Conservation (phyloP, 2,888 invertebrate species). For the Andrena bicolor region DNA sequence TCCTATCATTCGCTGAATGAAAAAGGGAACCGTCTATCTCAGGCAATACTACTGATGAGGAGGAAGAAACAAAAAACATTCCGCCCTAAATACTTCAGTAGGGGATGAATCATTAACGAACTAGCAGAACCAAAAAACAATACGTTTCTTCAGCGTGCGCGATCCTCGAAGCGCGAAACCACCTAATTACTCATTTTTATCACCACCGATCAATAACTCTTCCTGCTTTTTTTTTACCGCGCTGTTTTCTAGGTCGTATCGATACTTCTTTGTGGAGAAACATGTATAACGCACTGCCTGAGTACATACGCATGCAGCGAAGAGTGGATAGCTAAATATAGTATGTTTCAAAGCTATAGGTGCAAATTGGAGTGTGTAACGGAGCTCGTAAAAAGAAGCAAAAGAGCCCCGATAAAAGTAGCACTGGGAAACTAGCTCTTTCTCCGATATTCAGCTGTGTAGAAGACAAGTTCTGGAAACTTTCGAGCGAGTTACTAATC, state of each 20-base stretch:
- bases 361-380: neutral
- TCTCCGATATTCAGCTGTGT: neutral
- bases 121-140: neutral
- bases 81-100: neutral
- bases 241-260: conserved; percentile 37
- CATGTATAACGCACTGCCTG: conserved; percentile 2
- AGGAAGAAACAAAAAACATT: neutral
- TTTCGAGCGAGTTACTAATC: neutral
- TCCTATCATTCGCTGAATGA: neutral
- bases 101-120: neutral
- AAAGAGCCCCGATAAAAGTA: neutral
- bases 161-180: neutral
- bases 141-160: neutral
- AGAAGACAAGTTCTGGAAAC: neutral
- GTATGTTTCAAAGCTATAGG: neutral
- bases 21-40: neutral
- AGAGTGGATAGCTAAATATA: conserved; percentile 30
- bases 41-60: neutral
- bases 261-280: conserved; percentile 20
- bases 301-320: conserved; percentile 17
- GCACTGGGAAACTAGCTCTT: neutral
- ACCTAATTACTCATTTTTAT: conserved; percentile 18
- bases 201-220: conserved; percentile 41
- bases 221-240: conserved; percentile 21
- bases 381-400: neutral